Base-by-base conservation (phyloP, 2,888 invertebrate species). In the Cyrtodaria siliqua region DNA sequence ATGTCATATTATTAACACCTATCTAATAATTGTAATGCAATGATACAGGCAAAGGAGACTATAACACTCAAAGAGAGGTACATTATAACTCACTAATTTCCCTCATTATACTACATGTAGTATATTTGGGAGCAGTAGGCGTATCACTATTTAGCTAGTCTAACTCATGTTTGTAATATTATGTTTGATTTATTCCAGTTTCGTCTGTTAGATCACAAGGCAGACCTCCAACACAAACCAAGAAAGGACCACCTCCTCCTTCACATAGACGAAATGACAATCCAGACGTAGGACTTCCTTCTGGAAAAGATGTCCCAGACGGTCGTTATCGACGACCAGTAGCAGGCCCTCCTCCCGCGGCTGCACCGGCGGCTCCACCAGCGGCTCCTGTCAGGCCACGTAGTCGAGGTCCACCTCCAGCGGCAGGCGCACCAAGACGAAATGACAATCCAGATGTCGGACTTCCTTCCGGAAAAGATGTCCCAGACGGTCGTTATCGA, bases 121-220 rank as follows among this genome's bases (percentile, higher is more conserved):
- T n/a, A n/a, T n/a, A n/a, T n/a, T n/a, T n/a, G n/a, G n/a, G n/a
- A n/a, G n/a, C n/a, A n/a, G n/a, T n/a, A n/a, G n/a, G n/a, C n/a
- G n/a, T n/a, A n/a, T n/a, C n/a, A n/a, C n/a, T n/a, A n/a, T n/a
- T n/a, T n/a, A n/a, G n/a, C n/a, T n/a, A n/a, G n/a, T n/a, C n/a
- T n/a, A n/a, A n/a, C n/a, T n/a, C n/a, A n/a, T n/a, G n/a, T n/a
- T n/a, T n/a, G n/a, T n/a, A n/a, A n/a, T n/a, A n/a, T n/a, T n/a
- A n/a, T n/a, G n/a, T n/a, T n/a, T n/a, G n/a, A n/a, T 33, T 33
- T 33, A 33, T 76, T 71, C 44, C 67, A 77, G 77, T 63, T 40
- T 38, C 60, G 8, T 42, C 67, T 63, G 47, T 20, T 20, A 67
- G 66, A 62, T 71, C 76, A 59, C 76, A 76, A 40, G 67, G 69